Conservation (phyloP, 2,113 vertebrate species). For the cattle (Bos taurus) region ARS-UCD2.0 NC_037354.1:13207001-13207500, state of each 20-base stretch:
- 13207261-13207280: neutral
- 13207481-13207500: neutral
- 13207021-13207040: neutral
- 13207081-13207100: neutral
- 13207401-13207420: neutral
- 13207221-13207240: neutral
- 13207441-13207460: neutral
- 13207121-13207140: neutral
- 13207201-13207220: neutral
- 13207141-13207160: neutral
- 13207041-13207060: neutral
- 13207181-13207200: neutral
- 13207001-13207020: neutral
- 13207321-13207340: neutral
- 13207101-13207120: neutral
- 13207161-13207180: neutral
- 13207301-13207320: neutral
- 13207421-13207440: neutral
- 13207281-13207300: neutral
- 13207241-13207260: rapidly evolving
- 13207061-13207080: neutral
- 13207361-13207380: neutral
- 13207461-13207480: neutral
- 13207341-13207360: neutral
- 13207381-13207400: neutral